Evolutionary conservation across 2,797 vertebrate species (phyloP).

Genomic region (Hoplostethus mediterraneus): DNA sequence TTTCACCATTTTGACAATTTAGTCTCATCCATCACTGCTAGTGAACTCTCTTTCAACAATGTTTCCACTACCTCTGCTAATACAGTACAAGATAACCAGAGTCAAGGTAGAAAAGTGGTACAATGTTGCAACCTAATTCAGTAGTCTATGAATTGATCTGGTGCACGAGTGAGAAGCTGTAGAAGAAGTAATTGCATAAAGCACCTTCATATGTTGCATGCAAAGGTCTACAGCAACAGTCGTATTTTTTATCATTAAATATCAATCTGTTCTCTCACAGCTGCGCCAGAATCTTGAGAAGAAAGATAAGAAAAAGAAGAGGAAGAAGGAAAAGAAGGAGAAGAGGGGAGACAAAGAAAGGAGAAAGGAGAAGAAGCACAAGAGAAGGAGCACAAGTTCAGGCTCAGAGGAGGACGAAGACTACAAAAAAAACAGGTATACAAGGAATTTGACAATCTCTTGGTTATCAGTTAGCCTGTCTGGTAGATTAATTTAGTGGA

Average conservation of each 20-base stretch:
- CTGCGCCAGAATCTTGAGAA: slow-evolving; percentile 92
- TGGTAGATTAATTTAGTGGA: too few species aligned
- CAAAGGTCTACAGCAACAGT: background rate
- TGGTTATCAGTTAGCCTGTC: too few species aligned
- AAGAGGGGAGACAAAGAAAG: slow-evolving; percentile 88
- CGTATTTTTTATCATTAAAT: background rate
- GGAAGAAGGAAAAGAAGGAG: slow-evolving; percentile 87
- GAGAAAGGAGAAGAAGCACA: slow-evolving; percentile 88
- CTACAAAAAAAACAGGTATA: slow-evolving; percentile 73
- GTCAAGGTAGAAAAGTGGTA: too few species aligned
- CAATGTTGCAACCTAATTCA: too few species aligned
- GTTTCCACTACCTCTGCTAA: background rate
- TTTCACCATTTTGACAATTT: background rate
- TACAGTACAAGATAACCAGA: background rate
- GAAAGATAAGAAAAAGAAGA: slow-evolving; percentile 87
- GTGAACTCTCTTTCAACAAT: too few species aligned
- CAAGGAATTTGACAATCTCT: too few species aligned
- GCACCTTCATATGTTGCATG: too few species aligned
- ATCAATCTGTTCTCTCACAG: slow-evolving; percentile 64
- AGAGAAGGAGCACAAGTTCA: slow-evolving; percentile 79
- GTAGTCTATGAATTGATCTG: too few species aligned
- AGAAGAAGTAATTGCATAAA: too few species aligned
- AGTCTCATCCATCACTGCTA: too few species aligned
- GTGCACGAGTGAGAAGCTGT: too few species aligned
- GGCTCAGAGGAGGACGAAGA: slow-evolving; percentile 83